A percentile compares a stretch with the other conserved stretches of the same genome.
These are phyloP conservation scores for Mandrillus leucophaeus DNA, from an alignment of 2,113 vertebrate species.

Conservation along the genomic window DNA sequence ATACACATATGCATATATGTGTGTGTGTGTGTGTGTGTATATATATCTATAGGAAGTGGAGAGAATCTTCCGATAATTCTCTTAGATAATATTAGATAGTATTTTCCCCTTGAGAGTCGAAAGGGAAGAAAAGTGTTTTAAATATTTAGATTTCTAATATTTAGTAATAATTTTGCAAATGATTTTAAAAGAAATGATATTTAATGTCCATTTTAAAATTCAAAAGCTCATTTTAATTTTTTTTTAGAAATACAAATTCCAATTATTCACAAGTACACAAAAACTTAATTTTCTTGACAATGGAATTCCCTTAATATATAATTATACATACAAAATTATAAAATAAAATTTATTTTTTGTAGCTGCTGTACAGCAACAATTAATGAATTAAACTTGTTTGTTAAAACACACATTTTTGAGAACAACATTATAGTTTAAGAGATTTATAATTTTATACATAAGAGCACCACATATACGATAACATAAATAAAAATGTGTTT, in stretches of 20 bases:
- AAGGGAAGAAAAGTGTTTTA: neutral
- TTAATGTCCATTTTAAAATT: neutral
- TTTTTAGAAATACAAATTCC: neutral
- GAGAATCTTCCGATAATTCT: neutral
- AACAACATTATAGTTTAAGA: neutral
- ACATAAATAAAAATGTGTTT: neutral
- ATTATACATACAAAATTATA: neutral
- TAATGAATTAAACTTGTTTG: neutral
- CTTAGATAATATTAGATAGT: neutral
- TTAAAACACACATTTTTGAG: neutral
- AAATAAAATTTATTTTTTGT: neutral
- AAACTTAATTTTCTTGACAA: neutral
- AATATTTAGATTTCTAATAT: neutral
- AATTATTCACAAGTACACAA: neutral
- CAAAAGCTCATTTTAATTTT: neutral
- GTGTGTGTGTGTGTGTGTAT: rapidly evolving
- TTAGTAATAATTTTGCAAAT: neutral
- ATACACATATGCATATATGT: too few species aligned
- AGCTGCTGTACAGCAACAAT: neutral
- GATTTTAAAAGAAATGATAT: neutral
- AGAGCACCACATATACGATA: neutral
- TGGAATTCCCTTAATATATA: neutral
- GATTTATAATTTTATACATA: neutral
- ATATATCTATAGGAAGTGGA: too few species aligned
- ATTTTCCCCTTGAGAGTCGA: neutral